Conservation (phyloP, 2,888 invertebrate genomes). For the Augiades crinisus region DNA sequence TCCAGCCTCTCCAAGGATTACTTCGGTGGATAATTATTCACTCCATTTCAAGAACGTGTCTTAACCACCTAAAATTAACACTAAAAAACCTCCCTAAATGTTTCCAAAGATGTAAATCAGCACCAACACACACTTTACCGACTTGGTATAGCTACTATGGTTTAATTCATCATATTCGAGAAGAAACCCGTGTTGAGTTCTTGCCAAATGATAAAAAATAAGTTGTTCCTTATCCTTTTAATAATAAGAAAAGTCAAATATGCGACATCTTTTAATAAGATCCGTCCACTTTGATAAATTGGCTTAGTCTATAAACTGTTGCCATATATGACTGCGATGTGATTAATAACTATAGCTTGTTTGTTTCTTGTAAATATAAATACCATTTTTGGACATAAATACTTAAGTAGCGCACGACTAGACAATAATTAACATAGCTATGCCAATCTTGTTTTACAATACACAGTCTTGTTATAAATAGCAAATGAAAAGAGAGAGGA, state of each 20-base stretch:
- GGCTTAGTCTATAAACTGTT: neutral
- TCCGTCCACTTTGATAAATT: neutral
- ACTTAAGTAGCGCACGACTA: neutral
- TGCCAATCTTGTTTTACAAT: neutral
- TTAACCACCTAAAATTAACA: too few relatives aligned
- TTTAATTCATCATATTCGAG: too few relatives aligned
- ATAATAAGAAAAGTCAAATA: neutral
- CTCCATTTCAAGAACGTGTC: too few relatives aligned
- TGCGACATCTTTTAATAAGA: neutral
- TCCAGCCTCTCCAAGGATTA: too few relatives aligned
- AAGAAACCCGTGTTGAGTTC: too few relatives aligned
- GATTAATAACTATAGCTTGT: constrained; percentile 5
- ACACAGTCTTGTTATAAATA: neutral
- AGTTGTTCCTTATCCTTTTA: neutral
- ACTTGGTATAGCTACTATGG: too few relatives aligned
- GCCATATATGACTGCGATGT: constrained; percentile 5
- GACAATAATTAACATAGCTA: neutral
- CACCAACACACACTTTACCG: too few relatives aligned
- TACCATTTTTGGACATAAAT: constrained; percentile 9
- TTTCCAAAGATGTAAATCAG: too few relatives aligned
- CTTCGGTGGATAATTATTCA: too few relatives aligned
- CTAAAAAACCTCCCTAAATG: too few relatives aligned
- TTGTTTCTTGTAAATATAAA: neutral
- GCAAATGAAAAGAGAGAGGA: neutral
- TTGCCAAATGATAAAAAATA: too few relatives aligned